Evolutionary conservation across 23 tunicate genomes (phyloP).

Genomic region (Oikopleura albicans): DNA sequence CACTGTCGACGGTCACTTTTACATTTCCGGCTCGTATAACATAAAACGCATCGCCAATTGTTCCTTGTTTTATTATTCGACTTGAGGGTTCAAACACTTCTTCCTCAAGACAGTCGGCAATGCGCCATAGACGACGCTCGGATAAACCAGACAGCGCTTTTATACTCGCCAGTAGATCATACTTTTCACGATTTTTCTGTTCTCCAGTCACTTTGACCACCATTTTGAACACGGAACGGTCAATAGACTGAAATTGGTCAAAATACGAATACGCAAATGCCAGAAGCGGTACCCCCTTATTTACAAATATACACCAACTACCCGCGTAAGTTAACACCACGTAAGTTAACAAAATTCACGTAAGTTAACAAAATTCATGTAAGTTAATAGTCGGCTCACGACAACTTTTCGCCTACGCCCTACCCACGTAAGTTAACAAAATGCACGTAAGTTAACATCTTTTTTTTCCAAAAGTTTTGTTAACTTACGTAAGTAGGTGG

Average conservation of each 20-base stretch:
- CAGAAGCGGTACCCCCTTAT: too few species aligned
- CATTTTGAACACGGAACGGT: slow-evolving; percentile 28
- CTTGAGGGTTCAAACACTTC: slow-evolving; percentile 31
- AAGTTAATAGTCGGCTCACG: too few species aligned
- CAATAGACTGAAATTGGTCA: slow-evolving; percentile 14
- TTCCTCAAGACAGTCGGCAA: slow-evolving; percentile 69
- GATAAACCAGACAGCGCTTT: slow-evolving; percentile 39
- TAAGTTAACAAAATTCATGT: too few species aligned
- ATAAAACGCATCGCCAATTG: slow-evolving; percentile 63
- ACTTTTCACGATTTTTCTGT: slow-evolving; percentile 2
- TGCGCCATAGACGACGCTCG: slow-evolving; percentile 39
- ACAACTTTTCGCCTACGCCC: too few species aligned
- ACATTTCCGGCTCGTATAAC: slow-evolving; percentile 58
- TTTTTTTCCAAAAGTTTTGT: too few species aligned
- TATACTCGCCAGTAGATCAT: slow-evolving; percentile 27
- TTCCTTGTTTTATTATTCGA: slow-evolving; percentile 42
- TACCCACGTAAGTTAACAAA: too few species aligned
- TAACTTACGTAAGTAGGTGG: too few species aligned
- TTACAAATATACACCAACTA: too few species aligned
- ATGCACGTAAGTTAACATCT: too few species aligned
- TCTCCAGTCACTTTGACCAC: slow-evolving; percentile 60
- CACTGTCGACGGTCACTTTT: slow-evolving; percentile 15
- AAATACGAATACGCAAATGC: too few species aligned
- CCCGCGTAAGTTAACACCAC: too few species aligned
- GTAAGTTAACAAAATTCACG: too few species aligned